These are phyloP conservation scores for Psilopsiagon aymara DNA, from an alignment of 2,113 vertebrate genomes.

Conservation along the genomic window DNA sequence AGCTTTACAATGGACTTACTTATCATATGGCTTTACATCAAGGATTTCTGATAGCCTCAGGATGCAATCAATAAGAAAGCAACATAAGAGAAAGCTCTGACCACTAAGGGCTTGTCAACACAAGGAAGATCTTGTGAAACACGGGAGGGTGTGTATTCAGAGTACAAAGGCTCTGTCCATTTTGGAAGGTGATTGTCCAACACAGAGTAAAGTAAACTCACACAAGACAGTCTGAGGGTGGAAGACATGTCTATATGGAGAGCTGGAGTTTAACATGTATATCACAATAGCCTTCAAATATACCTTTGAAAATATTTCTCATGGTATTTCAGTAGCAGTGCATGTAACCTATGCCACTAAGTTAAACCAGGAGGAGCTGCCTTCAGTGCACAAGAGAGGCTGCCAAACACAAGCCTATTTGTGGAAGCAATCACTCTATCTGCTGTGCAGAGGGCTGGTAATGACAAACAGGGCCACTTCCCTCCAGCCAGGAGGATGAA, in stretches of 20 bases:
- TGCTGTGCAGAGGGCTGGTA: neutral
- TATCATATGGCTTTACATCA: neutral
- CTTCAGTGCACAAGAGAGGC: rapidly evolving
- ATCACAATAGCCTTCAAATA: neutral
- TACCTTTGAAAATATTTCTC: neutral
- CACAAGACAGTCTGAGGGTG: neutral
- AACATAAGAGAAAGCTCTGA: slow-evolving; percentile 20
- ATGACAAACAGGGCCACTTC: neutral
- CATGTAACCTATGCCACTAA: neutral
- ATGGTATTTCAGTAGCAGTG: neutral
- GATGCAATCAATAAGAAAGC: slow-evolving; percentile 15
- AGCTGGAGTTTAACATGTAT: neutral
- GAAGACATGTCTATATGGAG: neutral
- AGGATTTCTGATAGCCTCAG: slow-evolving; percentile 28
- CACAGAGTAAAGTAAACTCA: neutral
- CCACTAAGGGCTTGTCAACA: neutral
- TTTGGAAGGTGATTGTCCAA: neutral
- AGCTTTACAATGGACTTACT: slow-evolving; percentile 1
- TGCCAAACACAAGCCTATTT: neutral
- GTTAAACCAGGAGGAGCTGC: slow-evolving; percentile 4
- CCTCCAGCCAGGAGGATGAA: neutral
- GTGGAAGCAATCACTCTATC: neutral
- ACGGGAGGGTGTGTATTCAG: neutral
- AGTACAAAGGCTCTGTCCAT: neutral
- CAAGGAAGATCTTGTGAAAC: neutral